Conservation (phyloP, 37 sponge, comb jelly and placozoan genomes). For the Chondrilla cf. caribensis region DNA sequence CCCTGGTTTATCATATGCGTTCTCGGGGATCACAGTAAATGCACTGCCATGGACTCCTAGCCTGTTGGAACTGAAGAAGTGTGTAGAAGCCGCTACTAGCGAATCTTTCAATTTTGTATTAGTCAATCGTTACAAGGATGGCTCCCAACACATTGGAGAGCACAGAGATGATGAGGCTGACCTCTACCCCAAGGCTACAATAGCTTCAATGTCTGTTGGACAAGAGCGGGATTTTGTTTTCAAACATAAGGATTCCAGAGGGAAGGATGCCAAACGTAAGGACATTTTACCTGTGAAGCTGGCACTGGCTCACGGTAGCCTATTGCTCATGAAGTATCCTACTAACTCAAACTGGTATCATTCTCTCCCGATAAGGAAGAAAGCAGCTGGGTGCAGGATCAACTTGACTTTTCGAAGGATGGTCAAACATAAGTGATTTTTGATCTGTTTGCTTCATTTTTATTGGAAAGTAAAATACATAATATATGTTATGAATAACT, state of each 20-base stretch:
- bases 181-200: conserved; percentile 31
- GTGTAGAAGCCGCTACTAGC: conserved; percentile 15
- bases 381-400: conserved; percentile 36
- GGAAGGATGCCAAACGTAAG: conserved; percentile 34
- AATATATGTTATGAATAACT: no score
- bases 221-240: conserved; percentile 71
- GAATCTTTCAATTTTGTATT: conserved; percentile 70
- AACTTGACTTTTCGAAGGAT: conserved; percentile 73
- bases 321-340: conserved; percentile 58
- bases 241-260: conserved; percentile 48
- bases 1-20: conserved; percentile 41
- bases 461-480: no score
- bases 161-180: conserved; percentile 74
- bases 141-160: conserved; percentile 63
- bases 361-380: conserved; percentile 57
- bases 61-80: conserved; percentile 10
- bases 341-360: conserved; percentile 78
- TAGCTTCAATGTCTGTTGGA: conserved; percentile 69
- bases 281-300: conserved; percentile 50
- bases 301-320: conserved; percentile 50
- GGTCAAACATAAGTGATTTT: not conserved
- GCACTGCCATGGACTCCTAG: conserved; percentile 60
- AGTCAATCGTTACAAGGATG: conserved; percentile 69
- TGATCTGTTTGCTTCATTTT: not conserved
- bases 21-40: conserved; percentile 49